phyloP scores from a whole-genome alignment of 2,888 invertebrate genomes.

The Drosophila parthenogenetica region DNA sequence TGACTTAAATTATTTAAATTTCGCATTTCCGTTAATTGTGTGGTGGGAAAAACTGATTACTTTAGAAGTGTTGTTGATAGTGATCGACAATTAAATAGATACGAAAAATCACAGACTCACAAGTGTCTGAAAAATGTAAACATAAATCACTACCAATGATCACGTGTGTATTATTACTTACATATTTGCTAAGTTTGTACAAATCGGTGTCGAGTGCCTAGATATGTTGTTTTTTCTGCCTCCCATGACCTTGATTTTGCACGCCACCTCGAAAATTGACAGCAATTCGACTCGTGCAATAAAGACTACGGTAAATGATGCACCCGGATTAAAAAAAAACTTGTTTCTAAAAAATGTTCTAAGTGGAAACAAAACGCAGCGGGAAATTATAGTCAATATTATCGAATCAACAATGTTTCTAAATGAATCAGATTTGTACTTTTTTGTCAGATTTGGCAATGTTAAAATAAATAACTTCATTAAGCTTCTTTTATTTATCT shows the following conservation, averaged over 20 bases:
- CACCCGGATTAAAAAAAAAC: slow-evolving; percentile 16
- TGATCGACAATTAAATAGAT: slow-evolving; percentile 34
- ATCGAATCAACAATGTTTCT: not conserved
- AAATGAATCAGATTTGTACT: no score
- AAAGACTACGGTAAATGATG: slow-evolving; percentile 16
- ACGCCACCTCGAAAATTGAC: slow-evolving; percentile 55
- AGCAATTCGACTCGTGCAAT: slow-evolving; percentile 16
- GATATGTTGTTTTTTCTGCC: slow-evolving; percentile 9
- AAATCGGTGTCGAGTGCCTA: not conserved
- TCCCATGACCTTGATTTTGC: slow-evolving; percentile 65
- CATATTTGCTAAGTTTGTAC: slow-evolving; percentile 13
- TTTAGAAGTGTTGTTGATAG: slow-evolving; percentile 24
- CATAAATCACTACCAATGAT: slow-evolving; percentile 69
- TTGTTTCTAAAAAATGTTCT: slow-evolving; percentile 15
- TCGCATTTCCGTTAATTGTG: slow-evolving; percentile 72
- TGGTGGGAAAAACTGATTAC: slow-evolving; percentile 40
- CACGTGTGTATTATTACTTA: slow-evolving; percentile 57
- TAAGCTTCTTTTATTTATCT: slow-evolving; percentile 18
- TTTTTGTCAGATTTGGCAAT: not conserved
- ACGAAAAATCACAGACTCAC: not conserved
- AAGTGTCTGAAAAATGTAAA: slow-evolving; percentile 25
- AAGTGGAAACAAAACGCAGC: slow-evolving; percentile 18
- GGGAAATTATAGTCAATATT: slow-evolving; percentile 15
- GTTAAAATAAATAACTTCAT: slow-evolving; percentile 22
- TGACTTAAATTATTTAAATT: slow-evolving; percentile 65